phyloP scores from a whole-genome alignment of 1,140 invertebrate species.

The Eriocheir sinensis region DNA sequence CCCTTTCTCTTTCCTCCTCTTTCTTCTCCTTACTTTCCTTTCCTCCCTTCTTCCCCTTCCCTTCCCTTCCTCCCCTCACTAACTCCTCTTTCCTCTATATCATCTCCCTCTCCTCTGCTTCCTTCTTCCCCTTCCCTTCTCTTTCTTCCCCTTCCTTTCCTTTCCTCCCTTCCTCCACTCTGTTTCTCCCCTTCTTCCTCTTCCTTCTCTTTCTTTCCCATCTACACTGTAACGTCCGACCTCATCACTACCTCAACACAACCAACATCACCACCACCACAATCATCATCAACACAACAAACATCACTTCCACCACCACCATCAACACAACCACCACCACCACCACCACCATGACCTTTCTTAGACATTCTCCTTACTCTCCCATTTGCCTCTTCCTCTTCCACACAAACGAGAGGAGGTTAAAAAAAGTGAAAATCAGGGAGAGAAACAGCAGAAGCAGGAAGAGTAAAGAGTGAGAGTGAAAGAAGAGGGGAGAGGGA shows the following conservation, averaged over 20 bases:
- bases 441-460: background rate
- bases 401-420: background rate
- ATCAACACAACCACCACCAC: background rate
- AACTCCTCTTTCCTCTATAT: too few species aligned
- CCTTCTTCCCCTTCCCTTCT: too few species aligned
- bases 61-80: background rate
- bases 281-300: background rate
- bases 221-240: too few species aligned
- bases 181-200: too few species aligned
- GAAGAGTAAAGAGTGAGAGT: background rate
- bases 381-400: background rate
- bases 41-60: background rate
- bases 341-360: background rate
- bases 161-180: too few species aligned
- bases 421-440: too few species aligned
- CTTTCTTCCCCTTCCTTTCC: too few species aligned
- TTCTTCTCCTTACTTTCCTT: too few species aligned
- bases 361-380: background rate
- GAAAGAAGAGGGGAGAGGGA: background rate
- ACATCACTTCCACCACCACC: too few species aligned
- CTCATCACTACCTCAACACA: background rate
- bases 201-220: too few species aligned
- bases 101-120: too few species aligned
- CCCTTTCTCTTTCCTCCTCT: too few species aligned
- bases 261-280: background rate